phyloP scores from a whole-genome alignment of 2,113 vertebrate species.

The Hippocampus guttulatus region DNA sequence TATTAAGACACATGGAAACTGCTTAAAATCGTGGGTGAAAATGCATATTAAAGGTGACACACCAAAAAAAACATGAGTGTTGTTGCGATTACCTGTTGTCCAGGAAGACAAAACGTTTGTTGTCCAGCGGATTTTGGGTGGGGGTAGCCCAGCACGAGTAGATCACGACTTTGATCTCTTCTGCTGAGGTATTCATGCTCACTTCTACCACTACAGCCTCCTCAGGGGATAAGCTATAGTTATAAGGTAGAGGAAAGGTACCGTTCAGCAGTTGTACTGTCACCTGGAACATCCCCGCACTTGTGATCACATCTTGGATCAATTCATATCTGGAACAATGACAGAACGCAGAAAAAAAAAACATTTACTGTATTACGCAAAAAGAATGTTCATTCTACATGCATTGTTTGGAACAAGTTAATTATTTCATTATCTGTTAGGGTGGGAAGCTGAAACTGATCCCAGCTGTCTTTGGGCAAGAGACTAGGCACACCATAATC shows the following conservation, averaged over 20 bases:
- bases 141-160: constrained; percentile 86
- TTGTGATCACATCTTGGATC: constrained; percentile 73
- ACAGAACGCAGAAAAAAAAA: not conserved
- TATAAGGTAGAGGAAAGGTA: constrained; percentile 71
- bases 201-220: constrained; percentile 81
- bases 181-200: constrained; percentile 71
- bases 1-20: no score
- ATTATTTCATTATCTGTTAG: no score
- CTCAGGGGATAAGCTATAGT: constrained; percentile 74
- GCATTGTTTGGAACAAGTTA: not conserved
- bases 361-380: not conserved
- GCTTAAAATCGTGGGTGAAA: no score
- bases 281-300: constrained; percentile 75
- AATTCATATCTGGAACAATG: constrained; percentile 67
- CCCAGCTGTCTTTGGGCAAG: no score
- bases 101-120: constrained; percentile 68
- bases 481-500: no score
- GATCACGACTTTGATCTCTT: constrained; percentile 79
- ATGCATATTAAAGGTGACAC: no score
- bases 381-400: not conserved
- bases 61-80: not conserved
- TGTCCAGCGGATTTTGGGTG: constrained; percentile 63
- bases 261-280: constrained; percentile 78
- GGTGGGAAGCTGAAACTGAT: no score
- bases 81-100: constrained; percentile 74